phyloP scores from a whole-genome alignment of 2,113 vertebrate genomes.

The Gadus macrocephalus region DNA sequence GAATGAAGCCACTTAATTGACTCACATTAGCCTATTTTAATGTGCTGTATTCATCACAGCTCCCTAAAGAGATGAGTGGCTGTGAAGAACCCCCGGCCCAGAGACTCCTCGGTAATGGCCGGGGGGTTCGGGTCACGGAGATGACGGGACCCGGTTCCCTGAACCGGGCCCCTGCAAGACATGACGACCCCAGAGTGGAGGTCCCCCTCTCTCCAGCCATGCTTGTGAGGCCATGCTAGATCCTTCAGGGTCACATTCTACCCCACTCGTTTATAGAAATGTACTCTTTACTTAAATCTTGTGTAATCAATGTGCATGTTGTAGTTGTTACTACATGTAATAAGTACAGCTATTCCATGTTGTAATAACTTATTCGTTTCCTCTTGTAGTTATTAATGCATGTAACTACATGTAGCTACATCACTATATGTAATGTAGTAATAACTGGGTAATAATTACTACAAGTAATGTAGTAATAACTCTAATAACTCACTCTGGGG shows the following conservation, averaged over 20 bases:
- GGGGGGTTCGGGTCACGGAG: constrained; percentile 70
- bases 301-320: background rate
- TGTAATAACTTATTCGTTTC: too few species aligned
- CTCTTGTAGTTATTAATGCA: too few species aligned
- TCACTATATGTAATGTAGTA: too few species aligned
- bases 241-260: background rate
- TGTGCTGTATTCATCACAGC: too few species aligned
- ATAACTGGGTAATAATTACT: too few species aligned
- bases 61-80: constrained; percentile 42
- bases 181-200: constrained; percentile 58
- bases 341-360: too few species aligned
- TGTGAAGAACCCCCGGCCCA: background rate
- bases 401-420: too few species aligned
- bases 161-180: constrained; percentile 72
- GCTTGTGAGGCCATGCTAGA: constrained; percentile 65
- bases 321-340: background rate
- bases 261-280: background rate
- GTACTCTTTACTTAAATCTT: background rate
- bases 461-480: too few species aligned
- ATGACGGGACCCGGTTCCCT: constrained; percentile 66
- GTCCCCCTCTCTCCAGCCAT: constrained; percentile 75
- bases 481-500: too few species aligned
- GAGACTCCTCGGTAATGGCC: constrained; percentile 31
- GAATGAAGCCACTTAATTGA: too few species aligned
- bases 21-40: too few species aligned